These are phyloP conservation scores for Pipistrellus nathusii DNA, from an alignment of 2,797 vertebrate species.

Conservation along the genomic window DNA sequence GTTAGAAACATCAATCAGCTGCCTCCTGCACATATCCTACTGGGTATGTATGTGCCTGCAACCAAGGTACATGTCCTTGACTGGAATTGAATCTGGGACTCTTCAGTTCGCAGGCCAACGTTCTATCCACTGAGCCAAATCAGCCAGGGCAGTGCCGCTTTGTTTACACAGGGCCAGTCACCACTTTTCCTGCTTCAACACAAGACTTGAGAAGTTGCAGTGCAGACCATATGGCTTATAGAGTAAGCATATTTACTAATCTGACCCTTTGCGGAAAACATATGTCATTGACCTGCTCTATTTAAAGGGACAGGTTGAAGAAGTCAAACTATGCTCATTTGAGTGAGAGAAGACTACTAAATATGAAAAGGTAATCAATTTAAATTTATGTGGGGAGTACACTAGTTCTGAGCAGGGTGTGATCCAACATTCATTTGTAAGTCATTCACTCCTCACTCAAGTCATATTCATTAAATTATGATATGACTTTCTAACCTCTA, in stretches of 20 bases:
- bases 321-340: background rate
- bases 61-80: no score
- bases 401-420: conserved; percentile 1
- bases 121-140: no score
- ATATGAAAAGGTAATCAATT: background rate
- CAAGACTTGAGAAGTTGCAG: background rate
- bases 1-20: no score
- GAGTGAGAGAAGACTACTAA: background rate
- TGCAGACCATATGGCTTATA: background rate
- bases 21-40: no score
- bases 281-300: background rate
- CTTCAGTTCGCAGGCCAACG: no score
- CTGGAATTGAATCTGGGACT: no score
- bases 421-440: conserved; percentile 20
- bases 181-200: background rate
- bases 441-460: background rate
- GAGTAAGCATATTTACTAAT: background rate
- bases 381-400: background rate
- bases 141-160: background rate
- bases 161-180: background rate
- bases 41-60: no score
- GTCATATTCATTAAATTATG: background rate
- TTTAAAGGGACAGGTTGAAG: background rate
- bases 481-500: background rate
- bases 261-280: background rate